Conservation (phyloP, 2,113 vertebrate species). For the Cottus gobio region DNA sequence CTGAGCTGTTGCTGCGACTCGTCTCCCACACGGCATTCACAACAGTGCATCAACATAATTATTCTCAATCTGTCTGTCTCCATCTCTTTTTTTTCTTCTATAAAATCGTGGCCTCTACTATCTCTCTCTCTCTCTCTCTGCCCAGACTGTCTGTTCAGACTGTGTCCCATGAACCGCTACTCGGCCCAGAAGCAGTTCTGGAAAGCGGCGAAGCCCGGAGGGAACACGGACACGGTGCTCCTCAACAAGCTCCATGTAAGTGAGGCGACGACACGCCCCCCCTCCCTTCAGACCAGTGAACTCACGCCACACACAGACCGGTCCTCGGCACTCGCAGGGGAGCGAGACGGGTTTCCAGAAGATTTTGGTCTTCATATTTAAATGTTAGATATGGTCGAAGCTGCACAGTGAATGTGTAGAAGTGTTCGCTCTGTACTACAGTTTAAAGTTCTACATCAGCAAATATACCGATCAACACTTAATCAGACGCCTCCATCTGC, state of each 20-base stretch:
- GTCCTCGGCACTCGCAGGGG: constrained; percentile 6
- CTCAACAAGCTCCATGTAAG: constrained; percentile 98
- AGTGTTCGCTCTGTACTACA: not conserved
- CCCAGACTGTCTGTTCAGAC: constrained; percentile 95
- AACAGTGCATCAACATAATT: not conserved
- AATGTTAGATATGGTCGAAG: not conserved
- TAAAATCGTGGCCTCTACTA: not conserved
- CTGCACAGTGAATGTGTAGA: not conserved
- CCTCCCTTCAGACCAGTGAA: not conserved
- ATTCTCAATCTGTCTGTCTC: not conserved
- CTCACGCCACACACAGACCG: constrained; percentile 8
- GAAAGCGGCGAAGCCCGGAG: constrained; percentile 98
- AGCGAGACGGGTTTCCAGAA: not conserved
- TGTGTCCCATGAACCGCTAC: constrained; percentile 99
- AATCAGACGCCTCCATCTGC: too few species aligned
- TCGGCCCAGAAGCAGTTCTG: constrained; percentile 99
- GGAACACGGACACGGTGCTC: constrained; percentile 93
- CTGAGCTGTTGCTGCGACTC: constrained; percentile 14
- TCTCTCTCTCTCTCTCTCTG: constrained; percentile 9
- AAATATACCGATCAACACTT: too few species aligned
- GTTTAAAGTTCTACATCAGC: not conserved
- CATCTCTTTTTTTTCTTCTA: not conserved
- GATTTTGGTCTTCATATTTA: not conserved
- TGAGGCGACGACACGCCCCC: constrained; percentile 45
- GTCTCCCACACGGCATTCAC: constrained; percentile 24